These are phyloP conservation scores for Coenobita brevimanus DNA, from an alignment of 1,140 invertebrate genomes.

Conservation along the genomic window DNA sequence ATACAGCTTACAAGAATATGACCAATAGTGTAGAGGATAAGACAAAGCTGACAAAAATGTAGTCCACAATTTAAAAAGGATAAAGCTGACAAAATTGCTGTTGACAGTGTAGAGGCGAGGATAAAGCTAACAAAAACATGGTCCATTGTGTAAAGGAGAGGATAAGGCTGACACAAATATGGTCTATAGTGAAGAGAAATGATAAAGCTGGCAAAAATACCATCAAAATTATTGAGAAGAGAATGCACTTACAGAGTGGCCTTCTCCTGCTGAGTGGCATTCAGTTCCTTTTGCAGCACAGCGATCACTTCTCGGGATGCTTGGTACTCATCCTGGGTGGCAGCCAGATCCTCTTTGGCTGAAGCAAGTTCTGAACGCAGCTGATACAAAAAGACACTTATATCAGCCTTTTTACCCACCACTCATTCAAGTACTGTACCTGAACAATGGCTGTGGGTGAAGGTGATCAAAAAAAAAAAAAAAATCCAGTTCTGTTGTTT, in stretches of 20 bases:
- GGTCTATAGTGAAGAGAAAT: too few relatives aligned
- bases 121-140: not conserved
- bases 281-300: constrained; percentile 51
- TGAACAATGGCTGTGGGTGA: too few relatives aligned
- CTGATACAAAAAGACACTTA: constrained; percentile 1
- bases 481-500: too few relatives aligned
- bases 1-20: too few relatives aligned
- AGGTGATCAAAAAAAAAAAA: too few relatives aligned
- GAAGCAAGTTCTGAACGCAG: constrained; percentile 18
- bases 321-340: constrained; percentile 49
- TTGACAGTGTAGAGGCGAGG: not conserved
- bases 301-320: constrained; percentile 54
- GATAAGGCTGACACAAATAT: too few relatives aligned
- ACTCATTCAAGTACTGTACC: too few relatives aligned
- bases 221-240: not conserved
- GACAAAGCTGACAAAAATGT: too few relatives aligned
- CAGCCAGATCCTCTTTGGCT: constrained; percentile 33
- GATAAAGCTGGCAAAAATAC: not conserved
- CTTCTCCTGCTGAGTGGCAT: constrained; percentile 49
- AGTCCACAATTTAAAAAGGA: too few relatives aligned
- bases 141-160: too few relatives aligned
- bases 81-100: not conserved
- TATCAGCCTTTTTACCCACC: too few relatives aligned
- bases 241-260: constrained; percentile 38
- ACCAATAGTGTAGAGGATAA: too few relatives aligned